A percentile compares a stretch with the other conserved stretches of the same genome.
These are phyloP conservation scores for Coranthus polyacanthus DNA, from an alignment of 2,797 vertebrate species.

Conservation along the genomic window DNA sequence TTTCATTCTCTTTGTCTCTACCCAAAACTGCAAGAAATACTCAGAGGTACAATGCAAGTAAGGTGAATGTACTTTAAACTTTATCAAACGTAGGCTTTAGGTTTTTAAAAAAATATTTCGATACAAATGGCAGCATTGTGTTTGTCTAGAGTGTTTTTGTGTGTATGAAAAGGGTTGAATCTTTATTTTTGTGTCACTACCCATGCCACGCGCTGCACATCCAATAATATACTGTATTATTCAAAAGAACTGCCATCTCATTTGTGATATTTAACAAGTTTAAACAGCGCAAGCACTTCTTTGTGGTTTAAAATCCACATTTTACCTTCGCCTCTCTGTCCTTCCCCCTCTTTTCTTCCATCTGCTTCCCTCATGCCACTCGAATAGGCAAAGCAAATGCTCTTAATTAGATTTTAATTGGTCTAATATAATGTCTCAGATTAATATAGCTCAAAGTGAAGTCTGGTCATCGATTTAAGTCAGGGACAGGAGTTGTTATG, in stretches of 20 bases:
- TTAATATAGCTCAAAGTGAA: conserved; percentile 46
- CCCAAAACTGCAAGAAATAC: too few relatives aligned
- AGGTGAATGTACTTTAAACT: too few relatives aligned
- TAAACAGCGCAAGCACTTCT: background rate
- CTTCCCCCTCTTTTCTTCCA: background rate
- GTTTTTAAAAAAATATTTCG: too few relatives aligned
- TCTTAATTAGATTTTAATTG: conserved; percentile 49
- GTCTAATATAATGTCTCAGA: conserved; percentile 46
- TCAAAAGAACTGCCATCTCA: background rate
- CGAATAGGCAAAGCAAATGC: conserved; percentile 29
- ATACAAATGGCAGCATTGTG: too few relatives aligned
- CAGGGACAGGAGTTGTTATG: conserved; percentile 25
- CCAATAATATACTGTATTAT: background rate
- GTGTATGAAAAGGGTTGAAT: too few relatives aligned
- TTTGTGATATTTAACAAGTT: too few relatives aligned
- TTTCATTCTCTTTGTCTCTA: too few relatives aligned
- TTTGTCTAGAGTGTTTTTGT: too few relatives aligned
- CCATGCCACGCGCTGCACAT: too few relatives aligned
- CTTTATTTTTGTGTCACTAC: too few relatives aligned
- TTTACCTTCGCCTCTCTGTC: background rate
- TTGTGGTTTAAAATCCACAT: background rate
- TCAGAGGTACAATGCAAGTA: too few relatives aligned
- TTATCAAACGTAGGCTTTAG: too few relatives aligned
- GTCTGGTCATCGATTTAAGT: conserved; percentile 45
- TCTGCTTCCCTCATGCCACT: conserved; percentile 16